These are phyloP conservation scores for Rhabditoides inermis DNA, from an alignment of 2,888 invertebrate species.

Conservation along the genomic window DNA sequence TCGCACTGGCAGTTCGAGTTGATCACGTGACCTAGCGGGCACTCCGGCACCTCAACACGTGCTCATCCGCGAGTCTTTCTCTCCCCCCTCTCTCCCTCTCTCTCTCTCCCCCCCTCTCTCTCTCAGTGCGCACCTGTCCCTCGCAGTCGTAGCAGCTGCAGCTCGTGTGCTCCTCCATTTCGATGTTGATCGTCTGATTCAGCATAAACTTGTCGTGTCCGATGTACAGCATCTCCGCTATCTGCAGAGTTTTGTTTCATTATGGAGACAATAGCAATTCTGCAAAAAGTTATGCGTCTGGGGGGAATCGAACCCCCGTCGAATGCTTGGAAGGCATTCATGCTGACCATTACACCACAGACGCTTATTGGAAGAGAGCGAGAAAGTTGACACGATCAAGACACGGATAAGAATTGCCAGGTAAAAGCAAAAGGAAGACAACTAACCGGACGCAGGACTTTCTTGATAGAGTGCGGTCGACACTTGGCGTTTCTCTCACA, in stretches of 20 bases:
- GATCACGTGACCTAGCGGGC: conserved; percentile 14
- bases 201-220: conserved; percentile 29
- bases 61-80: no score
- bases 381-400: no score
- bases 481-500: conserved; percentile 22
- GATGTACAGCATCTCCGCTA: conserved; percentile 21
- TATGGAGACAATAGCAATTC: background rate
- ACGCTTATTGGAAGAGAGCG: no score
- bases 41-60: conserved; percentile 12
- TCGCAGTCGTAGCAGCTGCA: conserved; percentile 30
- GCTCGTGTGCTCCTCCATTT: conserved; percentile 32
- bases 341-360: no score
- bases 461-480: conserved; percentile 20
- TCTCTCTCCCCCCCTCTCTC: no score
- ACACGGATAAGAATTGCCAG: no score
- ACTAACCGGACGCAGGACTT: conserved; percentile 20
- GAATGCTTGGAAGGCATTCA: no score
- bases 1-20: conserved; percentile 21
- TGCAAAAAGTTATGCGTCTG: background rate
- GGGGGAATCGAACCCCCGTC: no score
- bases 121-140: conserved; percentile 15
- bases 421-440: no score
- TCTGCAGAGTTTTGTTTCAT: conserved; percentile 6
- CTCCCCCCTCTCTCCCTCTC: no score
- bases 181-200: conserved; percentile 26